A percentile compares a stretch with the other conserved stretches of the same genome.
These are phyloP conservation scores for Dryocosmus kuriphilus DNA, from an alignment of 2,888 invertebrate genomes.

Conservation along the genomic window DNA sequence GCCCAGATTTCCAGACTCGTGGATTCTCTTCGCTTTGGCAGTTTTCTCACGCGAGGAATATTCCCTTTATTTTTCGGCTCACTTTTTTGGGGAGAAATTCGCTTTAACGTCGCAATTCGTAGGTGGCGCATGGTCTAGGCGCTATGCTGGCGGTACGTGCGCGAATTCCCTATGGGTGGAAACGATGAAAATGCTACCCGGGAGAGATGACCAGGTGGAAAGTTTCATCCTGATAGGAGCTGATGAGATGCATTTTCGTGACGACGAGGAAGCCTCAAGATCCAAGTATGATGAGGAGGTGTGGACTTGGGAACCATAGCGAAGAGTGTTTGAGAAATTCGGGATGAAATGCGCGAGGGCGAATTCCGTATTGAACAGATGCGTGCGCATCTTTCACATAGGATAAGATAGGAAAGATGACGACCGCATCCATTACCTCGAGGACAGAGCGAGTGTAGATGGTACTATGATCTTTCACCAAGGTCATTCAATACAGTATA, in stretches of 20 bases:
- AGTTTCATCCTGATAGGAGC: slow-evolving; percentile 53
- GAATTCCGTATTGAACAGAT: slow-evolving; percentile 61
- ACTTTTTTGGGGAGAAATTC: slow-evolving; percentile 48
- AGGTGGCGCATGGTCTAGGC: slow-evolving; percentile 53
- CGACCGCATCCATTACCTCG: slow-evolving; percentile 54
- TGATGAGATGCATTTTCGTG: slow-evolving; percentile 70
- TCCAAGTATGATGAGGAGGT: not conserved
- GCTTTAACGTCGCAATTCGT: slow-evolving; percentile 59
- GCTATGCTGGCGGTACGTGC: slow-evolving; percentile 56
- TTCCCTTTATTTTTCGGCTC: slow-evolving; percentile 41
- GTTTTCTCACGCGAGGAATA: slow-evolving; percentile 33
- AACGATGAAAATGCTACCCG: slow-evolving; percentile 52
- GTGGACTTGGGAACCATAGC: not conserved
- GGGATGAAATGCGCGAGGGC: slow-evolving; percentile 50
- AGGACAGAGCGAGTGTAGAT: slow-evolving; percentile 53
- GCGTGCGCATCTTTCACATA: slow-evolving; percentile 57
- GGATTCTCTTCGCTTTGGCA: slow-evolving; percentile 12
- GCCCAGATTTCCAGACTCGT: slow-evolving; percentile 14
- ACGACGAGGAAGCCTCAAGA: not conserved
- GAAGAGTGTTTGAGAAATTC: slow-evolving; percentile 24
- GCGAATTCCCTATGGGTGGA: slow-evolving; percentile 58
- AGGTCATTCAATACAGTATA: slow-evolving; percentile 56
- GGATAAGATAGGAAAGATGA: slow-evolving; percentile 48
- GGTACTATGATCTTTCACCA: slow-evolving; percentile 52
- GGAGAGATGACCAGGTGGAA: slow-evolving; percentile 63